Evolutionary conservation across 1,140 invertebrate species (phyloP).

Genomic region (Aporrectodea caliginosa): DNA sequence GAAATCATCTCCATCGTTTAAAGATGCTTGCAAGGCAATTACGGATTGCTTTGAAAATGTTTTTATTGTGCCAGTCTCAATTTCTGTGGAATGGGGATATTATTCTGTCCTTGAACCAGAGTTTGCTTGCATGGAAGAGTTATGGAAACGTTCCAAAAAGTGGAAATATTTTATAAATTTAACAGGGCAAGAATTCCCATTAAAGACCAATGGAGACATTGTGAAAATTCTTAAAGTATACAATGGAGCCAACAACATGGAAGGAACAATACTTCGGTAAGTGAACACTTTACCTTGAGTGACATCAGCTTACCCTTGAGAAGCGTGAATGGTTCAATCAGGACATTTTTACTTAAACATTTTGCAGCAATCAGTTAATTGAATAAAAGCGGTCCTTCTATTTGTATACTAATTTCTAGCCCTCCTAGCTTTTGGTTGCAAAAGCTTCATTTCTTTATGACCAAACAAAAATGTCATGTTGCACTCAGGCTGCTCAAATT

Average conservation of each 20-base stretch:
- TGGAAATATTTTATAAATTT: constrained; percentile 48
- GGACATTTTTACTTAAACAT: too few relatives aligned
- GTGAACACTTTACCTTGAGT: too few relatives aligned
- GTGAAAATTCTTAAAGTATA: constrained; percentile 44
- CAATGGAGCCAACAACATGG: constrained; percentile 44
- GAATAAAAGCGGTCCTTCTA: too few relatives aligned
- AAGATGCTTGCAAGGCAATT: background rate
- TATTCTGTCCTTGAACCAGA: constrained; percentile 38
- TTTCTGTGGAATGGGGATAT: constrained; percentile 37
- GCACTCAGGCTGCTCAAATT: too few relatives aligned
- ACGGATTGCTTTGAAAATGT: constrained; percentile 46
- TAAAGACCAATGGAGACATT: constrained; percentile 46
- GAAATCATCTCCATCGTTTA: constrained; percentile 20
- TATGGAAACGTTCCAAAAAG: constrained; percentile 29
- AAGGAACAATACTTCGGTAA: constrained; percentile 26
- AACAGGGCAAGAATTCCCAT: constrained; percentile 48
- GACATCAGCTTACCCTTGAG: too few relatives aligned
- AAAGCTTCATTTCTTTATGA: too few relatives aligned
- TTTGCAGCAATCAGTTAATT: too few relatives aligned
- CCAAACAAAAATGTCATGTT: too few relatives aligned
- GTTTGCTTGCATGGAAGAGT: constrained; percentile 42
- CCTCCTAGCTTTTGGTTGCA: too few relatives aligned
- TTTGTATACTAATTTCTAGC: too few relatives aligned
- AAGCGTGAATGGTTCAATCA: too few relatives aligned
- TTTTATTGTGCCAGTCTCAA: constrained; percentile 38